Percentiles rank a stretch among this genome's conserved stretches.
Evolutionary conservation across 2,797 vertebrate species (phyloP).

Genomic region (Chaetodon trifasciatus): DNA sequence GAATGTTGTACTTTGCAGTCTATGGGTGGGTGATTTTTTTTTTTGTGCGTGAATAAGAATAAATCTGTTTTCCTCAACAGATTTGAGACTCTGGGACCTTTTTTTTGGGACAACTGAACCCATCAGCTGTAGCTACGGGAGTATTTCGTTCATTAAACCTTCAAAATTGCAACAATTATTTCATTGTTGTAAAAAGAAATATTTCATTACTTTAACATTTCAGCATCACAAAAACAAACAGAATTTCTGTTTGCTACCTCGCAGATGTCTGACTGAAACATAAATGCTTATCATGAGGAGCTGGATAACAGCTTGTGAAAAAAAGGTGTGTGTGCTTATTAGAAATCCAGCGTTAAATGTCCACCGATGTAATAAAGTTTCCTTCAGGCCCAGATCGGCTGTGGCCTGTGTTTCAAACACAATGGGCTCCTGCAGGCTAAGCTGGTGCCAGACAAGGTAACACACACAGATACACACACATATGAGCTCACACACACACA

Average conservation of each 20-base stretch:
- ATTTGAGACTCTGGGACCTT: not conserved
- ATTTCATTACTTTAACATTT: not conserved
- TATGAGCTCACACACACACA: conserved; percentile 42
- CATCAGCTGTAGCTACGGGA: not conserved
- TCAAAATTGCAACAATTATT: not conserved
- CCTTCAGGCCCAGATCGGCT: conserved; percentile 58
- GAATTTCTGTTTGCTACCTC: not conserved
- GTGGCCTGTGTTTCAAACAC: conserved; percentile 70
- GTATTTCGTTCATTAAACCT: not conserved
- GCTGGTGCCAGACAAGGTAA: conserved; percentile 78
- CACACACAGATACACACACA: conserved; percentile 56
- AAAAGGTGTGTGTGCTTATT: conserved; percentile 27
- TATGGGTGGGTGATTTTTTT: conserved; percentile 23
- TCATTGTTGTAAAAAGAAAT: not conserved
- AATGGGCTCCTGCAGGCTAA: conserved; percentile 77
- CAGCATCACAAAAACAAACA: not conserved
- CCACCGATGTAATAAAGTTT: conserved; percentile 77
- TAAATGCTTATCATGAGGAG: not conserved
- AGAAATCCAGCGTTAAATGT: conserved; percentile 52
- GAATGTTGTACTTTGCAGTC: conserved; percentile 33
- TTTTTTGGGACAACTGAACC: not conserved
- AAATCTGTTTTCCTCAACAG: conserved; percentile 46
- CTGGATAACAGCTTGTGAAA: conserved; percentile 28
- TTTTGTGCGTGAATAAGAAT: conserved; percentile 57
- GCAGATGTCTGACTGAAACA: not conserved